Evolutionary conservation across 2,113 vertebrate genomes (phyloP).

Genomic region (Semnornis frantzii): DNA sequence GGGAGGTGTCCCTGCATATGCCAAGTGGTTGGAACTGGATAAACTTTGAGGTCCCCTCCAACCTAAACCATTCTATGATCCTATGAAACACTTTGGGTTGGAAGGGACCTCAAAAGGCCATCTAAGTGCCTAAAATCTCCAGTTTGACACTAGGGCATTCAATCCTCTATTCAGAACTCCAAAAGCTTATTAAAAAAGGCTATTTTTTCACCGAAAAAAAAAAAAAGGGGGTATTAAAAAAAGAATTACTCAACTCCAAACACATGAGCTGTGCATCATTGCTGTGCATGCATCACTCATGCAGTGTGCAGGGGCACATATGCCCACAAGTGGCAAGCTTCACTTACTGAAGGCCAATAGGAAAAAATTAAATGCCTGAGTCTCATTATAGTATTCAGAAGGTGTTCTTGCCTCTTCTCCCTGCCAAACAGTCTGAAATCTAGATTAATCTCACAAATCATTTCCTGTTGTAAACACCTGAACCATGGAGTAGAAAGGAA

Average conservation of each 20-base stretch:
- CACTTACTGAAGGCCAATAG: not conserved
- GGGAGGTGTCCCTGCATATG: too few relatives aligned
- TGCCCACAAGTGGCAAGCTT: not conserved
- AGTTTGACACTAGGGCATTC: not conserved
- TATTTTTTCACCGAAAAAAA: not conserved
- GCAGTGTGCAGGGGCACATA: constrained; percentile 8
- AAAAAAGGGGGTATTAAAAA: not conserved
- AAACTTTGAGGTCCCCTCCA: too few relatives aligned
- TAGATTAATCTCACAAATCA: constrained; percentile 33
- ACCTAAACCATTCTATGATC: too few relatives aligned
- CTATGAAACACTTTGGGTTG: too few relatives aligned
- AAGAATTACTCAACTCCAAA: not conserved
- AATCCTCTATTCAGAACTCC: not conserved
- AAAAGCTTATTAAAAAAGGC: not conserved
- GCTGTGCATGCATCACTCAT: not conserved
- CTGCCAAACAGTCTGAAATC: constrained; percentile 16
- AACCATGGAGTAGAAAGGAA: not conserved
- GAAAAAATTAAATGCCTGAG: constrained; percentile 18
- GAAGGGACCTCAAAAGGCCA: too few relatives aligned
- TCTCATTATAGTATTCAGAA: constrained; percentile 5
- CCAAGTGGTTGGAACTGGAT: too few relatives aligned
- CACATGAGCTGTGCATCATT: not conserved
- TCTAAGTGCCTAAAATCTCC: not conserved
- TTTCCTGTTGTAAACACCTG: constrained; percentile 40
- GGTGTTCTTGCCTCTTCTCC: not conserved